phyloP scores from a whole-genome alignment of 2,113 vertebrate species.

The Oceanites oceanicus region DNA sequence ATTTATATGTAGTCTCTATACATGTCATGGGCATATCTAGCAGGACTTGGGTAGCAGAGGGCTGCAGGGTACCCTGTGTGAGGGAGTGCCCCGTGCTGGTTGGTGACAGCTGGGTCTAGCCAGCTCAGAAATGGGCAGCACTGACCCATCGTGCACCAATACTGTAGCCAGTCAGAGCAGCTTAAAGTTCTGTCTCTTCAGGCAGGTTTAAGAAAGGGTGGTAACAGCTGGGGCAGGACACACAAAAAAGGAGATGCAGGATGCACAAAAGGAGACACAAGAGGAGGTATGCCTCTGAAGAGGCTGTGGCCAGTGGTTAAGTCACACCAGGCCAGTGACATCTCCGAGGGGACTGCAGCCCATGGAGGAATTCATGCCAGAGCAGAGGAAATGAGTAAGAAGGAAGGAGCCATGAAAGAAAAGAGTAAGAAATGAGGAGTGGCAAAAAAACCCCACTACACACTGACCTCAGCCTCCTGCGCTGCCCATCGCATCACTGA shows the following conservation, averaged over 20 bases:
- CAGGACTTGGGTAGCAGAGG: not conserved
- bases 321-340: not conserved
- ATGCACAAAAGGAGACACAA: not conserved
- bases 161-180: not conserved
- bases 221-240: not conserved
- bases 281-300: not conserved
- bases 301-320: not conserved
- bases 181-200: not conserved
- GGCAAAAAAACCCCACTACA: not conserved
- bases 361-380: not conserved
- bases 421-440: not conserved
- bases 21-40: not conserved
- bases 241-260: not conserved
- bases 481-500: not conserved
- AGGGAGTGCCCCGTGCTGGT: not conserved
- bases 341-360: fast-evolving
- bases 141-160: fast-evolving
- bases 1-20: not conserved
- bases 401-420: not conserved
- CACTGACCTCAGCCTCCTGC: not conserved
- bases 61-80: not conserved
- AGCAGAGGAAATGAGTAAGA: not conserved
- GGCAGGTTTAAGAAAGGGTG: not conserved
- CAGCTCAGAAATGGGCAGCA: not conserved
- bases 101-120: not conserved